Base-by-base conservation (phyloP, 2,888 invertebrate species). In the Mythimna pallens region DNA sequence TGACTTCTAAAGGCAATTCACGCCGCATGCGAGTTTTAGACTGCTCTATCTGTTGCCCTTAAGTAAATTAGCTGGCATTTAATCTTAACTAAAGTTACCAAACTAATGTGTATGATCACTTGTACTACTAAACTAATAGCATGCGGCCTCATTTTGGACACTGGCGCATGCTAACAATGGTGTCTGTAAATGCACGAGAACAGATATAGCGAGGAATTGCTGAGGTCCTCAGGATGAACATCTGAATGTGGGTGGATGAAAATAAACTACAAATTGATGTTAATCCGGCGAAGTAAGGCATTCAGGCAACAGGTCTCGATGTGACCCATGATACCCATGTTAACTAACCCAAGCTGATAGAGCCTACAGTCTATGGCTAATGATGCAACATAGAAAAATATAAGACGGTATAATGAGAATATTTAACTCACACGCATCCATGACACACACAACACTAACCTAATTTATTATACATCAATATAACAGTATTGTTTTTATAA, bases 401-500 rank as follows among this genome's bases (percentile, higher is more conserved):
- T 78, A 82, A 76, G 82, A 85, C 76, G 80, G 78, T 78, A 78
- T 82, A 79, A 84, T 70, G 64, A 76, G 67, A 81, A 82, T 75
- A 79, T 47, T 47, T 76, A 81, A 80, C 74, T 67, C 88, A 86
- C 86, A 88, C 87, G 76, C 88, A 87, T 86, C 82, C 84, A 80
- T 86, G 87, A 89, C 90, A 90, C 87, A 89, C 83, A 89, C 83
- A 89, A 78, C 82, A 90, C 82, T 91, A 90, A 86, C 89, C 86
- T 87, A 87, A 63, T 68, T 86, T 86, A 90, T 93, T 93, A 91
- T 92, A 93, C 91, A 93, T 90, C 91, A 92, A 91, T 93, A 92
- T 93, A 94, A 94, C 94, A 93, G 87, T 61, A 61, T 91, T 91
- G 89, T 90, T 90, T 90, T 89, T 93, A 93, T 90, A 93, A 93